Conservation (phyloP, 2,113 vertebrate species). For the Engystomops pustulosus region DNA sequence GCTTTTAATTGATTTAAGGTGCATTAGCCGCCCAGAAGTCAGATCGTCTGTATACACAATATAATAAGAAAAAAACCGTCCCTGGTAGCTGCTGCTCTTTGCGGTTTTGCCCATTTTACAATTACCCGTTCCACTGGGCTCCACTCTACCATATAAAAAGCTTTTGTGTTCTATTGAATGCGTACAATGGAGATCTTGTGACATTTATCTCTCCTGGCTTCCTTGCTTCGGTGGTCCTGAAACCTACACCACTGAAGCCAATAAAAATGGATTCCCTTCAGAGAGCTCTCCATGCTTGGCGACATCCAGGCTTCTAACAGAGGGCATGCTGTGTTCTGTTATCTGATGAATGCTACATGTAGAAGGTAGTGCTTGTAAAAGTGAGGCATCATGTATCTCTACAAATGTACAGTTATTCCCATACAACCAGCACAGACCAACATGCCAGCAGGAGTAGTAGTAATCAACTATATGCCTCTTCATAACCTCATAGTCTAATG, state of each 20-base stretch:
- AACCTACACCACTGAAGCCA: slow-evolving; percentile 28
- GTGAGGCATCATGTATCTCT: neutral
- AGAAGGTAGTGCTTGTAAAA: neutral
- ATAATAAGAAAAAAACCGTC: slow-evolving; percentile 42
- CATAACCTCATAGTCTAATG: no score
- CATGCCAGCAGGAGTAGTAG: no score
- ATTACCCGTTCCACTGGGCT: slow-evolving; percentile 51
- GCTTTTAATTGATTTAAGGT: slow-evolving; percentile 55
- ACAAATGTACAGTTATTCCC: neutral
- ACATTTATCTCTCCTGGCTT: slow-evolving; percentile 4
- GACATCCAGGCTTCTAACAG: slow-evolving; percentile 10
- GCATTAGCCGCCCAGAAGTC: slow-evolving; percentile 44
- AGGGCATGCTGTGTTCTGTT: neutral
- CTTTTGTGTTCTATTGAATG: slow-evolving; percentile 36
- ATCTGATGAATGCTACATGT: neutral
- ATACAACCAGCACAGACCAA: no score
- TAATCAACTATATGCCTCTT: no score
- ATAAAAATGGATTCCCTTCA: slow-evolving; percentile 41
- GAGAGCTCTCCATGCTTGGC: neutral
- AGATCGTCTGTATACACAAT: slow-evolving; percentile 44
- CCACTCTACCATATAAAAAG: slow-evolving; percentile 55
- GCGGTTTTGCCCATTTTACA: slow-evolving; percentile 42
- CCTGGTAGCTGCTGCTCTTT: neutral
- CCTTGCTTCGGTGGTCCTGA: slow-evolving; percentile 48
- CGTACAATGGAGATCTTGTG: slow-evolving; percentile 51